A percentile compares a stretch with the other conserved stretches of the same genome.
Conservation (phyloP, 1,140 invertebrate species). For the Spodoptera frugiperda region DNA sequence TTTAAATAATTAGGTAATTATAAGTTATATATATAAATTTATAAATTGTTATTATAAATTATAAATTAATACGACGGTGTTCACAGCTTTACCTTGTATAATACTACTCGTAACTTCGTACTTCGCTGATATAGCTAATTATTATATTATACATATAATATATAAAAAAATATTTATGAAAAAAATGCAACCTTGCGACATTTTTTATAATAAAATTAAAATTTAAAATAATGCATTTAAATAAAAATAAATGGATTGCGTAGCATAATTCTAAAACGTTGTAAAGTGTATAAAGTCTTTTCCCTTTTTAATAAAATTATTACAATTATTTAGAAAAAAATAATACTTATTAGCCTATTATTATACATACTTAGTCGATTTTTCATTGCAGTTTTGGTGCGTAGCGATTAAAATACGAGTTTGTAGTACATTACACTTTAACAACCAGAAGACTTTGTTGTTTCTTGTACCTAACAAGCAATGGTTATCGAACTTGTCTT, state of each 20-base stretch:
- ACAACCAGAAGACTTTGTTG: background rate
- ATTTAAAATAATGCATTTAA: constrained; percentile 57
- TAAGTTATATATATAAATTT: background rate
- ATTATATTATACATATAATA: background rate
- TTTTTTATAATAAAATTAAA: constrained; percentile 45
- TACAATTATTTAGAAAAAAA: constrained; percentile 16
- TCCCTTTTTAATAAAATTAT: constrained; percentile 33
- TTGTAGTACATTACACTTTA: background rate
- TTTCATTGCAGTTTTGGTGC: constrained; percentile 13
- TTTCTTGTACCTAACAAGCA: background rate
- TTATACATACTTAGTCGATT: background rate
- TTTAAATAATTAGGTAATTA: no score
- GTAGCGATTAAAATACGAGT: background rate
- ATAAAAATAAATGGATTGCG: constrained; percentile 65
- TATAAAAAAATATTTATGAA: background rate
- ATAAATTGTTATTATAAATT: background rate
- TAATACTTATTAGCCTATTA: constrained; percentile 24
- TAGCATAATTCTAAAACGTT: constrained; percentile 82
- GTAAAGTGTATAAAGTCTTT: constrained; percentile 78
- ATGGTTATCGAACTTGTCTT: background rate
- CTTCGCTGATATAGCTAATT: constrained; percentile 26
- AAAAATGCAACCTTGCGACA: constrained; percentile 30
- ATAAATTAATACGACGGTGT: constrained; percentile 1
- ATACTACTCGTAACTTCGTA: constrained; percentile 3
- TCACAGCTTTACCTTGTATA: background rate